Percentiles rank a stretch among this genome's conserved stretches.
phyloP scores from a whole-genome alignment of 2,113 vertebrate genomes.

The Nansenia antarctica region DNA sequence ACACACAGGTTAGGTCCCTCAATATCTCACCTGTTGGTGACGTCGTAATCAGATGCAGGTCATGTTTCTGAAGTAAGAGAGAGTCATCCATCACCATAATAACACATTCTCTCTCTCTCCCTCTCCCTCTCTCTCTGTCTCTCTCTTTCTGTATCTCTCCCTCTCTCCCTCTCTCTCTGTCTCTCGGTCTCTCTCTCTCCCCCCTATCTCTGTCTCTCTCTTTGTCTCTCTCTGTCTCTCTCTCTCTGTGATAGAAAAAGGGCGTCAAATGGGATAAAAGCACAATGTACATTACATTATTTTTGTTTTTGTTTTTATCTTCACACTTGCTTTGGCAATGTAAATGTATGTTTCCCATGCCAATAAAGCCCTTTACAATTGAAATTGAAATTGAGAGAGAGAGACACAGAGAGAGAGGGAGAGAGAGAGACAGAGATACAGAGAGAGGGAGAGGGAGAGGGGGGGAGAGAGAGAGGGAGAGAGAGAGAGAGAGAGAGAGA shows the following conservation, averaged over 20 bases:
- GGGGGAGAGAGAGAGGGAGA: conserved; percentile 15
- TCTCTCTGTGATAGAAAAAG: no score
- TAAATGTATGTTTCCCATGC: background rate
- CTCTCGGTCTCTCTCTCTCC: background rate
- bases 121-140: background rate
- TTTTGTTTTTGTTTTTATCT: no score
- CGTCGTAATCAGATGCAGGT: no score
- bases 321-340: no score
- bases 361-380: no score
- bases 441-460: conserved; percentile 1
- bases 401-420: background rate
- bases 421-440: conserved; percentile 1
- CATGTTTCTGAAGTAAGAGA: no score
- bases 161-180: background rate
- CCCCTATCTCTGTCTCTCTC: no score
- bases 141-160: background rate
- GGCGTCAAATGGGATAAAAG: no score
- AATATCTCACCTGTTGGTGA: no score
- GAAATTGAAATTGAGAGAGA: background rate
- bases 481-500: background rate
- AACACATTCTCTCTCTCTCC: background rate
- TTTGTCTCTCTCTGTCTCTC: no score
- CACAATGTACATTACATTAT: no score
- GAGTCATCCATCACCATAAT: background rate
- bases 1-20: no score